Base-by-base conservation (phyloP, 2,797 vertebrate genomes). In the Podargus strigoides region DNA sequence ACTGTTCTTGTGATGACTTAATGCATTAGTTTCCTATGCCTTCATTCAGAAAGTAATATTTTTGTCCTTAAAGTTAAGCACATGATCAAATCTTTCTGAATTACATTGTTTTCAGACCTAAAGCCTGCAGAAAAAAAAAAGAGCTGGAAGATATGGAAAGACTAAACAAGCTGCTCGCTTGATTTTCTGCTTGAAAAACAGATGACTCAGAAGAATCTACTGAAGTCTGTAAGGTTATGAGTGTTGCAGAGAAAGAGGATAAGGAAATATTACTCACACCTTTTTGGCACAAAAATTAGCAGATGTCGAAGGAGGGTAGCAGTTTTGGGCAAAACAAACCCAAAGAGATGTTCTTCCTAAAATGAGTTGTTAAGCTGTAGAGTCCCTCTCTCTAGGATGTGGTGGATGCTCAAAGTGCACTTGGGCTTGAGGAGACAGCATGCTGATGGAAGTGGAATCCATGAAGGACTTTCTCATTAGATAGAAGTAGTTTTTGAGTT, bases 211-310 rank as follows among this genome's bases (percentile, higher is more conserved):
- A 76, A 80, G 36, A 72, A 39, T 72, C 32, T 80, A 32, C 27
- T 77, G 36, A 87, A 73, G 12, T n/a, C 36, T 60, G 0, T 28
- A 39, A n/a, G 12, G 20, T 56, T 47, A 24, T 49, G 7, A 28
- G 19, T 66, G 23, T 62, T 30, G 14, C 0, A 0, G 19, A 73
- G n/a, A 50, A 17, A 42, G 32, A 72, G 3, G 7, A 63, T 67
- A 52, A 66, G 42, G 39, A 73, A 89, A 85, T 69, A 67, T 36
- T 62, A 27, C 14, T 69, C 36, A 64, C 7, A 28, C 2, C 3
- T 69, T 85, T 82, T 83, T 79, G 52, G 27, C 32, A 44, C 13
- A 66, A 50, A 39, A n/a, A n/a, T 72, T 64, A 81, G 9, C 56
- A 22, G 34, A 30, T 80, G 11, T 80, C 64, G 73, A 58, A 93